Base-by-base conservation (phyloP, 1,140 invertebrate species). In the Hyles euphorbiae region DNA sequence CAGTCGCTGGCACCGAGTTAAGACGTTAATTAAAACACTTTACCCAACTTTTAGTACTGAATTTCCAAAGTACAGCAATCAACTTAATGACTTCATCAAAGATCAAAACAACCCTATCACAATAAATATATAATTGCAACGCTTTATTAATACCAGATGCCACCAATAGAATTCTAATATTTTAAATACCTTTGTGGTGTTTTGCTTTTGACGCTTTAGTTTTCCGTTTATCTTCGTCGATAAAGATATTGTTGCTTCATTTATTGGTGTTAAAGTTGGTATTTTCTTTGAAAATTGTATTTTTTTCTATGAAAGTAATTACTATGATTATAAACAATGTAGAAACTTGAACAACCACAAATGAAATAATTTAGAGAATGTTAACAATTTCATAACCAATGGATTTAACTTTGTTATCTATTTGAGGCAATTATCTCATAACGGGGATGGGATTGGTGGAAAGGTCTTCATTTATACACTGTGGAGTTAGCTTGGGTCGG, bases 21-120 rank as follows among this genome's bases (percentile, higher is more conserved):
- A 80, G 76, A 83, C 76, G 79, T 82, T 87, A 81, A 85, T 85
- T 85, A 81, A 87, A 83, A 81, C 81, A 80, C 75, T 85, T 85
- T 77, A 72, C 72, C 63, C 68, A 84, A 87, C 78, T 87, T 87
- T 86, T 77, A 79, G 71, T 84, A 81, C 78, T 83, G 76, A 83
- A 82, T 84, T 87, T 79, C 78, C 78, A 72, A 82, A 87, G 80
- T 76, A 82, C 76, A 62, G 78, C 76, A 83, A 83, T 83, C 71
- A 80, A 79, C 67, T 84, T 81, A 82, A 83, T 76, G 70, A 69
- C 76, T 84, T 74, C 81, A 82, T 86, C 75, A 81, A 78, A 86
- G 78, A 86, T 82, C 79, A 76, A 79, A 83, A 83, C 73, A 82
- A 76, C 74, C 67, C 70, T 70, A 77, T 75, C 69, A 68, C 68